Evolutionary conservation across 2,113 vertebrate species (phyloP).

Genomic region (Typhlomys cinereus): DNA sequence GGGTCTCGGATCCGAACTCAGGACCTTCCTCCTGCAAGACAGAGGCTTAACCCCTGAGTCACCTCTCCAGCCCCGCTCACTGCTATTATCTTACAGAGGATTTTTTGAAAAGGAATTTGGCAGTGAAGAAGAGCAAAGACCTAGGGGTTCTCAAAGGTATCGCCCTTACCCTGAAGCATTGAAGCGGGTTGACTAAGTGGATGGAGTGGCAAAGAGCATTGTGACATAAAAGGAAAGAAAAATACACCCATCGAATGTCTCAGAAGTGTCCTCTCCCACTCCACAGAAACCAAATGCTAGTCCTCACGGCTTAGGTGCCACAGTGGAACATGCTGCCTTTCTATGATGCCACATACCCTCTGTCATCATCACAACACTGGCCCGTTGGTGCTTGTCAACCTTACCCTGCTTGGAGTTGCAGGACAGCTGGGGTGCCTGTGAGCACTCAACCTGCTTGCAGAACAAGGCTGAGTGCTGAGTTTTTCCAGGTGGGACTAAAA

Average conservation of each 20-base stretch:
- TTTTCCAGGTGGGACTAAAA: not conserved
- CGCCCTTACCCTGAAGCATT: not conserved
- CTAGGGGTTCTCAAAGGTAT: not conserved
- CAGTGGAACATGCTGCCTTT: not conserved
- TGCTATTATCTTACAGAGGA: not conserved
- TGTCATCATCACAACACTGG: not conserved
- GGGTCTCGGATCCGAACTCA: too few relatives aligned
- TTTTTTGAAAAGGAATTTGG: not conserved
- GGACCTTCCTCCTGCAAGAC: too few relatives aligned
- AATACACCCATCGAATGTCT: not conserved
- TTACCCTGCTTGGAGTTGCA: not conserved
- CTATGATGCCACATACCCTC: not conserved
- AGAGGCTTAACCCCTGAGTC: too few relatives aligned
- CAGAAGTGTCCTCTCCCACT: not conserved
- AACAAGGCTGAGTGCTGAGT: not conserved
- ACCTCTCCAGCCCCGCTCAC: too few relatives aligned
- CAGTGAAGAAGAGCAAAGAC: not conserved
- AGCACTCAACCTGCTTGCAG: not conserved
- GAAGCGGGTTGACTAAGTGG: slow-evolving; percentile 32
- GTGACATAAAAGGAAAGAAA: slow-evolving; percentile 49
- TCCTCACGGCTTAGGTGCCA: not conserved
- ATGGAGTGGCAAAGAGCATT: slow-evolving; percentile 18
- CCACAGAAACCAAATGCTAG: not conserved
- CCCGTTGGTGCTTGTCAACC: not conserved
- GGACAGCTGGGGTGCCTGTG: not conserved